Evolutionary conservation across 2,888 invertebrate genomes (phyloP).

Genomic region (Drosophila differens): DNA sequence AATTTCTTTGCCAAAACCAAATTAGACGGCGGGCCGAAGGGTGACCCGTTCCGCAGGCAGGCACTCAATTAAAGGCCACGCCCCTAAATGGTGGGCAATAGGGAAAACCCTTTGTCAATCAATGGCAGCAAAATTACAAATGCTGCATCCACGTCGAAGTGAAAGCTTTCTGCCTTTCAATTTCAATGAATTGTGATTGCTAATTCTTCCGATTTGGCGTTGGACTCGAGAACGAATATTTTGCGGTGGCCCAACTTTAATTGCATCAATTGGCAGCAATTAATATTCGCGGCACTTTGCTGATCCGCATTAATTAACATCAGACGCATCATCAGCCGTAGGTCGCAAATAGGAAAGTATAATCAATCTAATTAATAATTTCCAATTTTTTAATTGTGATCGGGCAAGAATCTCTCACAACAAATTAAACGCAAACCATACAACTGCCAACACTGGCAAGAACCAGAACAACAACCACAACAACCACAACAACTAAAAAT

Average conservation of each 20-base stretch:
- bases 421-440: slow-evolving; percentile 54
- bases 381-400: slow-evolving; percentile 3
- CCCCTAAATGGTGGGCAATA: slow-evolving; percentile 12
- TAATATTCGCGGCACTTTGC: slow-evolving; percentile 32
- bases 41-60: neutral
- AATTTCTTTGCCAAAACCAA: slow-evolving; percentile 42
- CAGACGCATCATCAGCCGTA: neutral
- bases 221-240: slow-evolving; percentile 8
- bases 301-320: slow-evolving; percentile 37
- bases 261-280: slow-evolving; percentile 59
- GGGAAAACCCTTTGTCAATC: slow-evolving; percentile 50
- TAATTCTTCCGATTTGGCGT: neutral
- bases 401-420: slow-evolving; percentile 39
- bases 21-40: neutral
- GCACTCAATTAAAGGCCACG: slow-evolving; percentile 39
- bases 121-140: slow-evolving; percentile 36
- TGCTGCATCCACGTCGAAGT: slow-evolving; percentile 5
- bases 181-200: slow-evolving; percentile 35
- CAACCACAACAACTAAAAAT: slow-evolving; percentile 17
- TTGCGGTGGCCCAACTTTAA: slow-evolving; percentile 20
- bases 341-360: slow-evolving; percentile 14
- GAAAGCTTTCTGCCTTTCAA: slow-evolving; percentile 26
- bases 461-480: slow-evolving; percentile 13
- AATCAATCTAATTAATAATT: slow-evolving; percentile 53
- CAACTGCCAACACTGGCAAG: slow-evolving; percentile 31